Evolutionary conservation across 2,888 invertebrate genomes (phyloP), one percentile per base, ranked within the genome.

Genomic region (Synanthedon vespiformis): DNA sequence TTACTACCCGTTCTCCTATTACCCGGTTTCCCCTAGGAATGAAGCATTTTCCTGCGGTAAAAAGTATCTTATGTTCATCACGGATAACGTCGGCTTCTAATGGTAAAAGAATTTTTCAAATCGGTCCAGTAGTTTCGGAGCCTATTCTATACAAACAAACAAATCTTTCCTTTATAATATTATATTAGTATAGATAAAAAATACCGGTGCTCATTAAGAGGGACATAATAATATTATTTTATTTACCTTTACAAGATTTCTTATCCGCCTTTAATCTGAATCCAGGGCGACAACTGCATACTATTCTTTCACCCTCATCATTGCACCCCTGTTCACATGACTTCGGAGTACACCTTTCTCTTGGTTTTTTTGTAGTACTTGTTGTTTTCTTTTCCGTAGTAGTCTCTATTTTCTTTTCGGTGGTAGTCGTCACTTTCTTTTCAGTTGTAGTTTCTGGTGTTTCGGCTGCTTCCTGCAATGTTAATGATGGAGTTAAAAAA

Each of bases 301-400:
- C 60, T 10, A 83, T 61, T 2, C 56, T 56, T 1, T 82, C 86
- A 5, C 59, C 68, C 1, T 70, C 71, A 44, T 81, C 84, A 5
- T 71, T 65, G 60, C 86, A 87, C 41, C 68, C 57, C 34, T 87
- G 86, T 12, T 74, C 70, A 60, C 86, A 87, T 6, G 81, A 76
- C 41, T 72, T 70, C 48, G 64, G 67, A 56, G 68, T 68, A 59
- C 86, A 85, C 49, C 60, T 72, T 53, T 73, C 72, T 55, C 64
- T 68, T 5, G 63, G 61, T 55, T 64, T 57, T 22, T 47, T 53
- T 1, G 60, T 61, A 3, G 61, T 61, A 1, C 55, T 59, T 4
- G 52, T 50, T 13, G 48, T 49, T 44, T 55, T 52, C 34, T 62
- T 67, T 11, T 67, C 68, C 1, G 67, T 63, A 51, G 63, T 65